Evolutionary conservation across 2,888 invertebrate species (phyloP), one percentile per base, ranked within the genome.

Genomic region (Ethmia dodecea): DNA sequence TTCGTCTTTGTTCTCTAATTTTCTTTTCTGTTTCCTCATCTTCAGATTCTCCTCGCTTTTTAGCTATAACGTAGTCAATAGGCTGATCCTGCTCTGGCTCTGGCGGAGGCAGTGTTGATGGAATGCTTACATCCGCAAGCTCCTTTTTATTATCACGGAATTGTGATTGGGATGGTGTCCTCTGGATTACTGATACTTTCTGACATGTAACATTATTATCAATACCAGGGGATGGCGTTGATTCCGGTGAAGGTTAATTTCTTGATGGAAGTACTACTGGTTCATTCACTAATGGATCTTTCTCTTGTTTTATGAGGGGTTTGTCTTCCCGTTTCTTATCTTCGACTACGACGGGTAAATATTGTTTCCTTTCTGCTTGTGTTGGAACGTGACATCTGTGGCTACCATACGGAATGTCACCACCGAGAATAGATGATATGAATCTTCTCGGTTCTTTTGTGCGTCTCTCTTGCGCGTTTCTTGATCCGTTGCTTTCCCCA

Each of bases 1-100:
- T 89, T 45, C 92, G 77, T 47, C 92, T 87, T 52, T 92, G 91
- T 62, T 92, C 92, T 46, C 91, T 86, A 13, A 90, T 87, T 62
- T 90, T 89, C 52, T 89, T 91, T 77, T 89, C 93, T 42, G 89
- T 90, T 65, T 90, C 90, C 58, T 91, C 91, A 49, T 91, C 90
- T 63, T 90, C 91, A 6, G 84, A 77, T 61, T 91, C 90, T 5
- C 92, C 91, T 41, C 91, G 89, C 57, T 93, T 90, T 69, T 94
- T 94, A 13, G 95, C 95, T 47, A 95, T 93, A 60, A 92, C 95
- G 67, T 95, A 95, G 65, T 95, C 95, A 42, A 95, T 95, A 0
- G 95, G 95, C 55, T 95, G 95, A 42, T 95, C 95, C 75, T 94
- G 93, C 66, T 92, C 92, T 0, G 92, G 92, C 54, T 91, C 92